Conservation (phyloP, 2,888 invertebrate species). For the Hermaeophaga mercurialis region DNA sequence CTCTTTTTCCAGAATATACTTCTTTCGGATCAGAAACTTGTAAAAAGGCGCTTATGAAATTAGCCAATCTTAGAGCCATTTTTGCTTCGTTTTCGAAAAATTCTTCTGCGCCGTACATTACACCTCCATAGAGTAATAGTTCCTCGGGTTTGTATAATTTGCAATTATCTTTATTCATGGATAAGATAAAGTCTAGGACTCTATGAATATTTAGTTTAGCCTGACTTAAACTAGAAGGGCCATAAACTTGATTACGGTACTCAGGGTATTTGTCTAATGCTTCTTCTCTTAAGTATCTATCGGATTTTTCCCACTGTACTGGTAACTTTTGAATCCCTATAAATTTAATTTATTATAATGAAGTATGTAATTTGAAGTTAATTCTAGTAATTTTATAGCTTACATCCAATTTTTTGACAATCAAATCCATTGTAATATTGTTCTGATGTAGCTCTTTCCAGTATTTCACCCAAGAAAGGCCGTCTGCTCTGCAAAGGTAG, state of each 20-base stretch:
- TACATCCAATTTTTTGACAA: constrained; percentile 90
- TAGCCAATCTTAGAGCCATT: constrained; percentile 93
- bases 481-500: constrained; percentile 85
- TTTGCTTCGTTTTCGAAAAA: constrained; percentile 95
- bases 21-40: constrained; percentile 90
- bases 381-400: constrained; percentile 53
- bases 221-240: constrained; percentile 69
- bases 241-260: constrained; percentile 72
- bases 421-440: constrained; percentile 94
- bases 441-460: constrained; percentile 90
- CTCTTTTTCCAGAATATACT: constrained; percentile 86
- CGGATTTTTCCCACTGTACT: constrained; percentile 79
- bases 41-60: constrained; percentile 93
- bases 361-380: not conserved
- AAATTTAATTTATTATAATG: constrained; percentile 24
- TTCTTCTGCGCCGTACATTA: constrained; percentile 82
- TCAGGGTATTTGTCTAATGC: constrained; percentile 76
- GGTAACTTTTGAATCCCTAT: constrained; percentile 86
- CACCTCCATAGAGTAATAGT: constrained; percentile 81
- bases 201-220: constrained; percentile 77
- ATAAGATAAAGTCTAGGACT: constrained; percentile 75
- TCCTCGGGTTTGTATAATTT: constrained; percentile 58
- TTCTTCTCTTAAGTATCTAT: constrained; percentile 71
- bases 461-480: constrained; percentile 90
- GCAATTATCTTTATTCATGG: constrained; percentile 66